A percentile compares a stretch with the other conserved stretches of the same genome.
phyloP scores from a whole-genome alignment of 1,140 invertebrate species.

The Caenorhabditis latens region DNA sequence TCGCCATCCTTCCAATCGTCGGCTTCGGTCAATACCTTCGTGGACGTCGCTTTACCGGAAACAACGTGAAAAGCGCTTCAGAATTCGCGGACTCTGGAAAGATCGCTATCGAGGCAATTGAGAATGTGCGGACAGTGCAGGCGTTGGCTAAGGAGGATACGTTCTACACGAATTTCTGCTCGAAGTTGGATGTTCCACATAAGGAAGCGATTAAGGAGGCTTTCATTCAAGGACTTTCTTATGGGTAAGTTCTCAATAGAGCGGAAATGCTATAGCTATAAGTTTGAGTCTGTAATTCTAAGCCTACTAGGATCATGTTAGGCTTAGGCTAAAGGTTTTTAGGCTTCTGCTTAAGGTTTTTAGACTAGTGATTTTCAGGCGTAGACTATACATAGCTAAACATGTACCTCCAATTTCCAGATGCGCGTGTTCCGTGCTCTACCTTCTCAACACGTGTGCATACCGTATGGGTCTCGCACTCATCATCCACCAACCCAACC shows the following conservation, averaged over 20 bases:
- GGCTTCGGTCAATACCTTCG: constrained; percentile 71
- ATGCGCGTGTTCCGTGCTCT: constrained; percentile 78
- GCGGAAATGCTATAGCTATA: too few species aligned
- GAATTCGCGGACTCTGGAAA: constrained; percentile 79
- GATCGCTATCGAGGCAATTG: constrained; percentile 73
- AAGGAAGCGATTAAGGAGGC: constrained; percentile 59
- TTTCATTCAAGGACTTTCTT: constrained; percentile 61
- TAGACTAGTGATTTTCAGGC: too few species aligned
- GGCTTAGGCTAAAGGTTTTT: too few species aligned
- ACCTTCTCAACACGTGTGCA: constrained; percentile 79
- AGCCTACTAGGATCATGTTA: too few species aligned
- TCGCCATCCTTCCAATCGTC: constrained; percentile 76
- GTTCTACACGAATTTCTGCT: constrained; percentile 68
- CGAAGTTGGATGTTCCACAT: constrained; percentile 64
- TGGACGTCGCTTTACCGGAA: constrained; percentile 69
- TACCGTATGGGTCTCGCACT: constrained; percentile 79
- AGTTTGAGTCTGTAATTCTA: too few species aligned
- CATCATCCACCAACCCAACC: constrained; percentile 71
- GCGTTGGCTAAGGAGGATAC: constrained; percentile 69
- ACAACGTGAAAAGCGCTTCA: constrained; percentile 78
- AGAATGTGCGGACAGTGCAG: constrained; percentile 73
- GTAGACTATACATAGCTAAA: too few species aligned
- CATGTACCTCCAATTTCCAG: constrained; percentile 28
- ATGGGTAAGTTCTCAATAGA: constrained; percentile 46
- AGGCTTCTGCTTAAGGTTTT: too few species aligned